Conservation (phyloP, 2,797 vertebrate species). For the Odontamblyopus lacepedii region DNA sequence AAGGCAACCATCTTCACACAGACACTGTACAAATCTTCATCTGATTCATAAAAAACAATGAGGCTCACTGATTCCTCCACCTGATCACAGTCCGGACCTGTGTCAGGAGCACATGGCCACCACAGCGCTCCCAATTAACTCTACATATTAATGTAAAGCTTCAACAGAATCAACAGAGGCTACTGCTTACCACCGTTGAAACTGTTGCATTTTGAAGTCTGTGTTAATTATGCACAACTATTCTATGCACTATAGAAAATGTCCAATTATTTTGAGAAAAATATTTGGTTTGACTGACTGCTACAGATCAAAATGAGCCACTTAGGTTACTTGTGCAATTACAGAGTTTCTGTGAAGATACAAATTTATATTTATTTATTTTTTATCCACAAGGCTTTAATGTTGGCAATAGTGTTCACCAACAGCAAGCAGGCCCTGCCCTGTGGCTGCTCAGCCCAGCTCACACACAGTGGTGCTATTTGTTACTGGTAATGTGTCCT, state of each 20-base stretch:
- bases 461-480: constrained; percentile 33
- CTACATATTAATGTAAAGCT: constrained; percentile 72
- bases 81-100: constrained; percentile 85
- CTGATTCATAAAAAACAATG: constrained; percentile 97
- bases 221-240: constrained; percentile 76
- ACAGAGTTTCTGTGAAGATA: constrained; percentile 66
- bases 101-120: constrained; percentile 60
- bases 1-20: constrained; percentile 87
- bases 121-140: constrained; percentile 73
- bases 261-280: constrained; percentile 75
- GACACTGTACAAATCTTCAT: constrained; percentile 92
- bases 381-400: constrained; percentile 66
- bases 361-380: constrained; percentile 56
- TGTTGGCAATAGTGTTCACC: constrained; percentile 64
- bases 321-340: constrained; percentile 74
- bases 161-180: constrained; percentile 50
- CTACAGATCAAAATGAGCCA: constrained; percentile 75
- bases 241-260: constrained; percentile 73
- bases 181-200: constrained; percentile 53
- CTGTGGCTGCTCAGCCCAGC: constrained; percentile 43
- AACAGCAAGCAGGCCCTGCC: constrained; percentile 48
- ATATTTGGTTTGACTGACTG: constrained; percentile 70
- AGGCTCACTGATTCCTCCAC: constrained; percentile 88
- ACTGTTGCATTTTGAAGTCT: constrained; percentile 74
- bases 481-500: constrained; percentile 21